Evolutionary conservation across 2,113 vertebrate genomes (phyloP).

Genomic region (Otocyon megalotis): DNA sequence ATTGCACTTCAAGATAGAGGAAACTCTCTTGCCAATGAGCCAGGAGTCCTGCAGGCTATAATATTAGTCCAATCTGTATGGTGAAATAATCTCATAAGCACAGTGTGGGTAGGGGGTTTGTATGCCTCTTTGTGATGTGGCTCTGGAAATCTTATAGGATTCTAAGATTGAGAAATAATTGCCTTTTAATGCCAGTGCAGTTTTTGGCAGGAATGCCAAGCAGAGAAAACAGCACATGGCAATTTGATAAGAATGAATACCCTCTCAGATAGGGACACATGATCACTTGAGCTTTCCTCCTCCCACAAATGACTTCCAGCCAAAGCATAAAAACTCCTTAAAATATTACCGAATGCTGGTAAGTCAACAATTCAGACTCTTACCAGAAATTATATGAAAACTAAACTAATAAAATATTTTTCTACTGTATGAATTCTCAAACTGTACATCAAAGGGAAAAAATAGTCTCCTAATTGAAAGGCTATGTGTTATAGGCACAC

Average conservation of each 20-base stretch:
- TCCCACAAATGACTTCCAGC: neutral
- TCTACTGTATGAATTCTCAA: neutral
- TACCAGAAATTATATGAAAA: neutral
- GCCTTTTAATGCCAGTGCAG: conserved; percentile 56
- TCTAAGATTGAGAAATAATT: conserved; percentile 61
- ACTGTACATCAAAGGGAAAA: neutral
- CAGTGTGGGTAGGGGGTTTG: neutral
- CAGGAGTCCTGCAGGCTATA: neutral
- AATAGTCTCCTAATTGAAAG: conserved; percentile 50
- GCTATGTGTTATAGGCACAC: neutral
- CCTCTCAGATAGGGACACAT: conserved; percentile 5
- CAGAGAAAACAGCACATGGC: conserved; percentile 5
- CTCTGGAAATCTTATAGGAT: neutral
- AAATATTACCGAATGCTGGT: neutral
- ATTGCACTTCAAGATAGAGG: neutral
- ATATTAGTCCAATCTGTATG: neutral
- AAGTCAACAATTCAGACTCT: conserved; percentile 6
- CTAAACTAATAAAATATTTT: neutral
- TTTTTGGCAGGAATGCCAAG: conserved; percentile 47
- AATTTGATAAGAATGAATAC: conserved; percentile 28
- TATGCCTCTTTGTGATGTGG: conserved; percentile 26
- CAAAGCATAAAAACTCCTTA: conserved; percentile 8
- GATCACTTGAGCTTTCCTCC: neutral
- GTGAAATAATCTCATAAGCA: neutral
- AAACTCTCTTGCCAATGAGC: conserved; percentile 26